Conservation (phyloP, 2,888 invertebrate genomes). For the Nephrotoma guestfalica region DNA sequence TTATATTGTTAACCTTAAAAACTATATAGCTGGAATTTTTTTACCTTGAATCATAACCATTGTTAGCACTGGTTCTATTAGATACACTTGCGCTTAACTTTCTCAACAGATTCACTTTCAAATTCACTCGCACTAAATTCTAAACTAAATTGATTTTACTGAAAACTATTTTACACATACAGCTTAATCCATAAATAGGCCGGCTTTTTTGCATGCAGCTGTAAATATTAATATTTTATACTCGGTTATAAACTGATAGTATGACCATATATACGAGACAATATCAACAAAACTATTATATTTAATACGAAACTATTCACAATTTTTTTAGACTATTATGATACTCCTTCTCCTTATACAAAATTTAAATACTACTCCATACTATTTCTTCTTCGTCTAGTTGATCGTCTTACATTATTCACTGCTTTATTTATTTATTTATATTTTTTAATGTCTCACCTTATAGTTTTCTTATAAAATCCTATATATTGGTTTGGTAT, state of each 20-base stretch:
- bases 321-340: background rate
- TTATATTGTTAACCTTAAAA: background rate
- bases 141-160: background rate
- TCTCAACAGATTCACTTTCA: background rate
- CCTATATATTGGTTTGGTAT: background rate
- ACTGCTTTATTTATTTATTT: background rate
- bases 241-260: background rate
- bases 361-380: background rate
- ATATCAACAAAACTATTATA: background rate
- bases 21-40: background rate
- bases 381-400: background rate
- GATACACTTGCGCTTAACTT: background rate
- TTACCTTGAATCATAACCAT: background rate
- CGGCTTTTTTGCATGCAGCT: background rate
- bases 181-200: background rate
- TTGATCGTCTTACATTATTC: background rate
- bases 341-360: background rate
- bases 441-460: background rate
- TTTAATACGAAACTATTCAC: background rate
- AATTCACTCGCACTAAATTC: background rate
- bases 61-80: background rate
- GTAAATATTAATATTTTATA: background rate
- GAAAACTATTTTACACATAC: background rate
- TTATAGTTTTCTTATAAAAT: background rate
- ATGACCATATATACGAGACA: background rate